Percentiles rank a stretch among this genome's conserved stretches.
Conservation (phyloP, 2,888 invertebrate genomes). For the Ecliptopera silaceata region DNA sequence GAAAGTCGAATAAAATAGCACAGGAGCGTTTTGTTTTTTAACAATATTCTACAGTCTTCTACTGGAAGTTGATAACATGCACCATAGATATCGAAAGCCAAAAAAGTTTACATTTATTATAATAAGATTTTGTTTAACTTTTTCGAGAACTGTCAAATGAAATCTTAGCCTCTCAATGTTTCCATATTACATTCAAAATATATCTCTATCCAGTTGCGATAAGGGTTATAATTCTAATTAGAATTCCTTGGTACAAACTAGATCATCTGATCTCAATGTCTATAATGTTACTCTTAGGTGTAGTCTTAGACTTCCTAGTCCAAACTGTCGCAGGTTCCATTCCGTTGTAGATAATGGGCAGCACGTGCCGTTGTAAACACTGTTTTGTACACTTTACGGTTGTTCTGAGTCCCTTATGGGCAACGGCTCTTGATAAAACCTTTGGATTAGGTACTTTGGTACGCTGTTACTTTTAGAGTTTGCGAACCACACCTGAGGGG, state of each 20-base stretch:
- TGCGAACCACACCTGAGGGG: conserved; percentile 1
- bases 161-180: too few species aligned
- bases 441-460: conserved; percentile 14
- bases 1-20: too few species aligned
- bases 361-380: conserved; percentile 36
- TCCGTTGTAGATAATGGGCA: conserved; percentile 29
- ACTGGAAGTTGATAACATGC: too few species aligned
- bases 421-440: conserved; percentile 30
- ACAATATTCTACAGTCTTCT: too few species aligned
- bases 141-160: too few species aligned
- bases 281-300: background rate
- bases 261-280: background rate
- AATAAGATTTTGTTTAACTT: too few species aligned
- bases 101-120: too few species aligned
- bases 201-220: too few species aligned
- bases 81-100: too few species aligned
- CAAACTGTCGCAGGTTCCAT: conserved; percentile 25
- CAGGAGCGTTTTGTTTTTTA: too few species aligned
- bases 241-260: background rate
- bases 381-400: conserved; percentile 33
- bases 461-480: conserved; percentile 6
- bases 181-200: too few species aligned
- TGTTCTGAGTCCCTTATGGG: conserved; percentile 25
- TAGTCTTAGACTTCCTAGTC: conserved; percentile 25
- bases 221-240: too few species aligned